Percentiles rank a stretch among this genome's conserved stretches.
Evolutionary conservation across 2,797 vertebrate genomes (phyloP).

Genomic region (Allobates femoralis): DNA sequence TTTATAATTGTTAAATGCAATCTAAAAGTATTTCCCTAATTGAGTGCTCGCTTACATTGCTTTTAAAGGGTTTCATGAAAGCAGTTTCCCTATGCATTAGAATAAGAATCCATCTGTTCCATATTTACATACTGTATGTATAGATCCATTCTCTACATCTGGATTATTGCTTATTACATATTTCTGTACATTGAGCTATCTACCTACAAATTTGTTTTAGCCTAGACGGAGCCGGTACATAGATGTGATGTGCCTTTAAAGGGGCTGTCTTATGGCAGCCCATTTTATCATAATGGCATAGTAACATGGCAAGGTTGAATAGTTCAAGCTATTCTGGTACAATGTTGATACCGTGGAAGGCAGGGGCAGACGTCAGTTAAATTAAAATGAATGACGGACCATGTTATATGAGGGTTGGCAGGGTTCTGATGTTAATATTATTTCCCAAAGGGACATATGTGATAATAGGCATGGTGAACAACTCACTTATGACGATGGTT

Average conservation of each 20-base stretch:
- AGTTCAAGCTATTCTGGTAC: no score
- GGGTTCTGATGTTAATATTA: no score
- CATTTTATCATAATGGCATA: no score
- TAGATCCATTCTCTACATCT: not conserved
- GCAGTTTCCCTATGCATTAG: not conserved
- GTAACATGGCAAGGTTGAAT: no score
- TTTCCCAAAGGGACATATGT: no score
- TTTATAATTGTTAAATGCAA: not conserved
- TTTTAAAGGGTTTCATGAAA: not conserved
- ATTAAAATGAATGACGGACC: no score
- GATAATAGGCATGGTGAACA: no score
- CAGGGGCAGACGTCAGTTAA: no score
- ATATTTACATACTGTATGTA: not conserved
- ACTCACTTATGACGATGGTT: no score
- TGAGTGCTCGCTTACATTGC: not conserved
- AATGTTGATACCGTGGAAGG: no score
- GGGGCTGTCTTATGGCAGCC: no score
- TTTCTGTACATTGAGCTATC: not conserved
- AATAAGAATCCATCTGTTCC: not conserved
- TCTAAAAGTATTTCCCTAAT: not conserved
- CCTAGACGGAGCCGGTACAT: not conserved
- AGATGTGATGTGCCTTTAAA: not conserved
- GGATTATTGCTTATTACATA: not conserved
- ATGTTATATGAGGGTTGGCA: no score
- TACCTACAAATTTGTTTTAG: not conserved